Percentiles rank a stretch among this genome's conserved stretches.
These are phyloP conservation scores for Holothuria glaberrima DNA, from an alignment of 35 echinoderm and acorn worm genomes.

Conservation along the genomic window DNA sequence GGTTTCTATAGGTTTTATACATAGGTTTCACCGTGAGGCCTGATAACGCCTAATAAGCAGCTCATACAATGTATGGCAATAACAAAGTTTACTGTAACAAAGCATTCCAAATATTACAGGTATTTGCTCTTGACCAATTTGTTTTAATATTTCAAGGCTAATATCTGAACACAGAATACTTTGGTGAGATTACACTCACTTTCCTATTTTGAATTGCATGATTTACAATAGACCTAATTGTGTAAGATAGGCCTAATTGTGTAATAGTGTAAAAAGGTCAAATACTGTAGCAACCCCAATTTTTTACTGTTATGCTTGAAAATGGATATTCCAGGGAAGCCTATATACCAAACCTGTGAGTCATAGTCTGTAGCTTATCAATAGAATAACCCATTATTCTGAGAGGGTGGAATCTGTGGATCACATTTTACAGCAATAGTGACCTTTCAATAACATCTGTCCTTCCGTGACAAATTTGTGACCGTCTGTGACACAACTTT, in stretches of 20 bases:
- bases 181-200: no score
- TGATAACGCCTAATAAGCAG: no score
- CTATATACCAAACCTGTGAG: not conserved
- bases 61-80: no score
- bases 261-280: conserved; percentile 16
- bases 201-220: not conserved
- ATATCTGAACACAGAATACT: no score
- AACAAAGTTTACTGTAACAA: not conserved
- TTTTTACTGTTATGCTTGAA: not conserved
- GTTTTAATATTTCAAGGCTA: no score
- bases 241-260: not conserved
- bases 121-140: no score
- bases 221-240: not conserved
- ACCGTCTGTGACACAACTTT: not conserved
- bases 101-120: no score
- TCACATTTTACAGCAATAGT: not conserved
- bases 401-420: not conserved
- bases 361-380: conserved; percentile 13
- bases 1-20: no score
- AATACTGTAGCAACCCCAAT: conserved; percentile 3
- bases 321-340: conserved; percentile 1
- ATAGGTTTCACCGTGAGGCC: no score
- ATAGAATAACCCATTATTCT: not conserved
- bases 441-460: not conserved
- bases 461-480: not conserved